Percentiles rank a stretch among this genome's conserved stretches.
Conservation (phyloP, 2,113 vertebrate genomes). For the Takifugu flavidus region DNA sequence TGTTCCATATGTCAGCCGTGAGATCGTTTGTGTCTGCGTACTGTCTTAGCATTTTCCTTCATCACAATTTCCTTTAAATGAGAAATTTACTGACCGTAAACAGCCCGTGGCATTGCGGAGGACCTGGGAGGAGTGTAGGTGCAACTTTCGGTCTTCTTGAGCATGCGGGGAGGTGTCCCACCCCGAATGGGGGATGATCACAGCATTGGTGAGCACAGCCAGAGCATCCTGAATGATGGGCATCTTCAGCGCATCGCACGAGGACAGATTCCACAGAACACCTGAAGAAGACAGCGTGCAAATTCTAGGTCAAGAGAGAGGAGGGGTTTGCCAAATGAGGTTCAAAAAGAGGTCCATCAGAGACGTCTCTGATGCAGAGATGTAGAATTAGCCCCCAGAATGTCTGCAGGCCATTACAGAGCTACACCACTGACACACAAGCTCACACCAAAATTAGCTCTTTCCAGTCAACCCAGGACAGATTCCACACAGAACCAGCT, state of each 20-base stretch:
- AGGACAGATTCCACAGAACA: constrained; percentile 97
- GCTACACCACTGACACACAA: no score
- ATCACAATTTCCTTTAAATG: not conserved
- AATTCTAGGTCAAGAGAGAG: not conserved
- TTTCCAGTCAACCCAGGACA: constrained; percentile 1
- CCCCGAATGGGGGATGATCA: constrained; percentile 97
- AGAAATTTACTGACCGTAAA: constrained; percentile 82
- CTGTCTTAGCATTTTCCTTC: not conserved
- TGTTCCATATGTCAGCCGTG: not conserved
- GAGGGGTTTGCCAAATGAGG: not conserved
- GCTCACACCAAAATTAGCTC: no score
- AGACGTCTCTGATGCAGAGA: not conserved
- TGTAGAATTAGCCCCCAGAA: no score
- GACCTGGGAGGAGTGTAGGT: constrained; percentile 97
- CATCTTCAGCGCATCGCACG: constrained; percentile 98
- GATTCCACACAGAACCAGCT: no score
- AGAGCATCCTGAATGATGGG: constrained; percentile 98
- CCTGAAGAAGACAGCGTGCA: constrained; percentile 70
- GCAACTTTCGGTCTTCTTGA: constrained; percentile 94
- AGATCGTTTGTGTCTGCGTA: not conserved
- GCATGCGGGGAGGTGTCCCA: constrained; percentile 91
- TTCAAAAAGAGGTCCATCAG: not conserved
- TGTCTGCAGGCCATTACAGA: no score
- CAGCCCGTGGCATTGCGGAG: constrained; percentile 98
- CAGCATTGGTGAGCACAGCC: constrained; percentile 93